Evolutionary conservation across 2,888 invertebrate genomes (phyloP).

Genomic region (Polydesmus complanatus): DNA sequence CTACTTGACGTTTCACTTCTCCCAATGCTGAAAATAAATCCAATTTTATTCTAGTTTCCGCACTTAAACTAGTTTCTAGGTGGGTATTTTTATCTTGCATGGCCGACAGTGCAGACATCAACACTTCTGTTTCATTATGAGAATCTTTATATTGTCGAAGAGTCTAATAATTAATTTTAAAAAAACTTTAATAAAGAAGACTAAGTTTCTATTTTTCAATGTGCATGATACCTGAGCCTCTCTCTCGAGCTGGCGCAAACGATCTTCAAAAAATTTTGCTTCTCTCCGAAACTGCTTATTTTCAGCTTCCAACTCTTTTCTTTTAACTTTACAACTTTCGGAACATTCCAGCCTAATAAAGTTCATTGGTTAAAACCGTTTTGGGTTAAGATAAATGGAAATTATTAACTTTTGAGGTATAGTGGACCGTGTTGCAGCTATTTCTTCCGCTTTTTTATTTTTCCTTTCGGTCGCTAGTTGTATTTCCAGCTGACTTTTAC

Average conservation of each 20-base stretch:
- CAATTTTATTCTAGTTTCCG: slow-evolving; percentile 93
- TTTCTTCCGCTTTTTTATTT: slow-evolving; percentile 45
- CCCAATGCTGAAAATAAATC: slow-evolving; percentile 95
- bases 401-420: slow-evolving; percentile 21
- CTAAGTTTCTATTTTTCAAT: not conserved
- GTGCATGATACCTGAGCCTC: slow-evolving; percentile 37
- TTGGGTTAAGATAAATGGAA: not conserved
- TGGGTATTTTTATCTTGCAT: slow-evolving; percentile 84
- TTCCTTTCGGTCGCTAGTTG: slow-evolving; percentile 59
- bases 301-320: slow-evolving; percentile 50
- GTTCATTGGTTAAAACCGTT: not conserved
- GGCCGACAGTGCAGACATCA: slow-evolving; percentile 62
- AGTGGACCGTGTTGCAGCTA: slow-evolving; percentile 35
- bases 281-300: slow-evolving; percentile 49
- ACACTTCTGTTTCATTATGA: slow-evolving; percentile 55
- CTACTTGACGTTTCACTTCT: slow-evolving; percentile 79
- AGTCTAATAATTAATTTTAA: slow-evolving; percentile 26
- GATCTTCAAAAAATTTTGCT: slow-evolving; percentile 50
- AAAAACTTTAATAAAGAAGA: not conserved
- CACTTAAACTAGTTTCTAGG: slow-evolving; percentile 82
- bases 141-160: slow-evolving; percentile 45
- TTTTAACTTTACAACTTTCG: slow-evolving; percentile 47
- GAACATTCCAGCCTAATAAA: slow-evolving; percentile 42
- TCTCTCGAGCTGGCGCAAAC: slow-evolving; percentile 41
- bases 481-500: slow-evolving; percentile 55